phyloP scores from a whole-genome alignment of 1,140 invertebrate species.

The Nylanderia fulva region DNA sequence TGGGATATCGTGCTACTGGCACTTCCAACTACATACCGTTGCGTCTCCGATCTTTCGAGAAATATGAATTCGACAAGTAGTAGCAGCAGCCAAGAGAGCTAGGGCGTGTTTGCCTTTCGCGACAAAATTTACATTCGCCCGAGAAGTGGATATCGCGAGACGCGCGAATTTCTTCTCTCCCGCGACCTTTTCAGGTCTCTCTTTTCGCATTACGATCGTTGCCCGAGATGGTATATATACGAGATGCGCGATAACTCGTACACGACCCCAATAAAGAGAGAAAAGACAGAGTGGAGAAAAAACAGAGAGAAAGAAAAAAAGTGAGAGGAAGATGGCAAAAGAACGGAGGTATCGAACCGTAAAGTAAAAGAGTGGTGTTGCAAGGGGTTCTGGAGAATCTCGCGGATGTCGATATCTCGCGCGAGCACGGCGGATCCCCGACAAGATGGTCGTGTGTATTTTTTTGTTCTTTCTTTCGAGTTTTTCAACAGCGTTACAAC shows the following conservation, averaged over 20 bases:
- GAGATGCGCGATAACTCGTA: conserved; percentile 24
- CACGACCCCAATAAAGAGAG: conserved; percentile 44
- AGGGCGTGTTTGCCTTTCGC: conserved; percentile 32
- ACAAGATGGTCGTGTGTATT: not conserved
- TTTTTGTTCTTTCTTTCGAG: not conserved
- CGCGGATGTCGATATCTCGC: conserved; percentile 43
- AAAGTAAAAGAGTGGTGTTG: conserved; percentile 63
- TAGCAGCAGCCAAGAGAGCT: not conserved
- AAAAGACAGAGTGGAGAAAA: conserved; percentile 14
- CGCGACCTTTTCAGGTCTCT: not conserved
- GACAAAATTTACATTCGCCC: conserved; percentile 31
- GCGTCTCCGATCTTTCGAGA: conserved; percentile 32
- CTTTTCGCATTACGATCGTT: conserved; percentile 9
- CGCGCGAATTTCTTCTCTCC: not conserved
- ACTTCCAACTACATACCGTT: not conserved
- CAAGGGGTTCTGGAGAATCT: conserved; percentile 14
- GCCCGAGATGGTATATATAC: not conserved
- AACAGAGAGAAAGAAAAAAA: not conserved
- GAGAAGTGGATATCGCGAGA: conserved; percentile 3
- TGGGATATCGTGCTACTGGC: conserved; percentile 34
- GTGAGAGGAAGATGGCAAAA: conserved; percentile 56
- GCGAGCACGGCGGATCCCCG: conserved; percentile 37
- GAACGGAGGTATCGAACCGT: conserved; percentile 61
- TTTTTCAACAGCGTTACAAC: conserved; percentile 11
- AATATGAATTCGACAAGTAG: conserved; percentile 38